A percentile compares a stretch with the other conserved stretches of the same genome.
Evolutionary conservation across 2,797 vertebrate genomes (phyloP).

Genomic region (Sparus aurata): DNA sequence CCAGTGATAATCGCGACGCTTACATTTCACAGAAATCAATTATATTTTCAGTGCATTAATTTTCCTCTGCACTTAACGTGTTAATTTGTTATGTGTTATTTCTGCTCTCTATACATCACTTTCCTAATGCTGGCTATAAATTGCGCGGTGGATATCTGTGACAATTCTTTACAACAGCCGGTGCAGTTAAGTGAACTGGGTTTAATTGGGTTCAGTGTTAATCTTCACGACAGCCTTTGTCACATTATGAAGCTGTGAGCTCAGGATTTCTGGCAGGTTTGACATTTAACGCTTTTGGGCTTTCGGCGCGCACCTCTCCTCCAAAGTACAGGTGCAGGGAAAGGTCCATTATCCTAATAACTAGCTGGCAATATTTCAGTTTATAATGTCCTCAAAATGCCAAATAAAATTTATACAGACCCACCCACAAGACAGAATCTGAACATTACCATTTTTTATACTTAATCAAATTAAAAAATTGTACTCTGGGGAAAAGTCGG

Average conservation of each 20-base stretch:
- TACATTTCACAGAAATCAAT: conserved; percentile 34
- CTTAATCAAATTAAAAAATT: too few relatives aligned
- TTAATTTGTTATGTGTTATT: conserved; percentile 2
- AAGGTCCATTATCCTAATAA: conserved; percentile 23
- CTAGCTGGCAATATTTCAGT: background rate
- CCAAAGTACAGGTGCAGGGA: background rate
- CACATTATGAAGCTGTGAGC: conserved; percentile 29
- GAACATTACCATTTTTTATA: background rate
- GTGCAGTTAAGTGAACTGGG: conserved; percentile 30
- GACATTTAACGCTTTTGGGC: conserved; percentile 32
- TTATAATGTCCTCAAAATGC: conserved; percentile 8
- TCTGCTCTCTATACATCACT: background rate
- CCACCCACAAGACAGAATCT: background rate
- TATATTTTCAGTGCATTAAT: conserved; percentile 12
- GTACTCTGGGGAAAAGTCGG: too few relatives aligned
- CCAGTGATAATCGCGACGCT: conserved; percentile 23
- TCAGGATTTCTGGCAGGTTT: conserved; percentile 32
- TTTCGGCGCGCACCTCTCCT: conserved; percentile 7
- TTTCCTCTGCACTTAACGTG: background rate
- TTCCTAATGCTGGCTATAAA: conserved; percentile 10
- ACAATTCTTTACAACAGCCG: conserved; percentile 18
- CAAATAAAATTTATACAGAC: conserved; percentile 1
- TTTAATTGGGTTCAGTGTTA: conserved; percentile 34
- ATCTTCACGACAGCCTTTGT: conserved; percentile 24
- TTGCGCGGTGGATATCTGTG: background rate